Evolutionary conservation across 1,140 invertebrate genomes (phyloP), one percentile per base, ranked within the genome.

Genomic region (Formica selysi): DNA sequence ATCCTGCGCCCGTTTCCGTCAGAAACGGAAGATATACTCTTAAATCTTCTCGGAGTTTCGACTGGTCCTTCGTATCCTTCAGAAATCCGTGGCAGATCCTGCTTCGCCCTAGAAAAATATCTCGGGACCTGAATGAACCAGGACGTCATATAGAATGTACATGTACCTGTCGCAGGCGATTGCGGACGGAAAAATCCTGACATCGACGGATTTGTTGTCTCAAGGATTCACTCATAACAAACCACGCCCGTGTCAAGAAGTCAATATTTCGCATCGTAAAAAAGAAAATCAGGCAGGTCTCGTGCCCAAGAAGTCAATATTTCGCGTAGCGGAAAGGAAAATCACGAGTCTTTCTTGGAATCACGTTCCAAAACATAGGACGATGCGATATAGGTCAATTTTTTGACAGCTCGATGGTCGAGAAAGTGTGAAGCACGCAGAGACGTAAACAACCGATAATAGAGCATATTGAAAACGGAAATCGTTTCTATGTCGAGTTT

Each of bases 71-170:
- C 32, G 71, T 65, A 26, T 64, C 11, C 6, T 83, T 71, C 1
- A n/a, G 13, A 36, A 73, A 73, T 57, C 59, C 32, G 13, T n/a
- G 16, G 36, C 54, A 76, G 29, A 67, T 67, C 44, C 59, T 41
- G 36, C 73, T 26, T 61, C 32, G 41, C 41, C 84, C 84, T 86
- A 86, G 84, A 86, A 86, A 85, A 89, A 89, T 89, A 83, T 83
- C 26, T 73, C 26, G 41, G 79, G 48, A 59, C 16, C 48, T 41
- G 36, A 54, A 59, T 61, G 79, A 57, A 73, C 79, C 16, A 83
- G 79, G 11, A 59, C 11, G 22, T 29, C 44, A 26, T 51, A 48
- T 8, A 26, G 13, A 48, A n/a, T 59, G 26, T 44, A 11, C 10
- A 11, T 8, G 7, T 19, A 89, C 87, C 87, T 87, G 87, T 78